A percentile compares a stretch with the other conserved stretches of the same genome.
Evolutionary conservation across 2,113 vertebrate genomes (phyloP).

Genomic region (Rutilus rutilus): DNA sequence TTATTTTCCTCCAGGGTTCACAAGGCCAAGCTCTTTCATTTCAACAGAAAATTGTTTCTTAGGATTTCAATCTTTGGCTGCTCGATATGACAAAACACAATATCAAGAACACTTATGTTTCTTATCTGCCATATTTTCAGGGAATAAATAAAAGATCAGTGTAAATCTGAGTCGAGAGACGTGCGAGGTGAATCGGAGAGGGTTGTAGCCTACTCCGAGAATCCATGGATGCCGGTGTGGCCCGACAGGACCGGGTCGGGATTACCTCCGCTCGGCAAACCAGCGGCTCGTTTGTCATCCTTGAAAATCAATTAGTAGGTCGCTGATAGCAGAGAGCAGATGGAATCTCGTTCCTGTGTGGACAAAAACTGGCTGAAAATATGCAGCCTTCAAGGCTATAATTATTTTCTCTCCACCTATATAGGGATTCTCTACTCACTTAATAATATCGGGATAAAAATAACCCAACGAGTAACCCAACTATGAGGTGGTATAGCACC

Average conservation of each 20-base stretch:
- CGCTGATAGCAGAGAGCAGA: constrained; percentile 67
- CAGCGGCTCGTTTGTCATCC: constrained; percentile 75
- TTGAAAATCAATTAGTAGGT: constrained; percentile 78
- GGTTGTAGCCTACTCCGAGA: constrained; percentile 46
- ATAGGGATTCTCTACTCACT: not conserved
- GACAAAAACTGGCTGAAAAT: constrained; percentile 54
- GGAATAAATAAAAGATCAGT: constrained; percentile 99
- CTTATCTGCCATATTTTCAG: constrained; percentile 97
- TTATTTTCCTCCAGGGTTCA: constrained; percentile 97
- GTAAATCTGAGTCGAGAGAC: constrained; percentile 89
- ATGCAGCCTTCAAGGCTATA: constrained; percentile 39
- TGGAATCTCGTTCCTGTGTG: constrained; percentile 64
- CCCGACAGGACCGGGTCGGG: constrained; percentile 59
- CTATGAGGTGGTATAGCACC: too few species aligned
- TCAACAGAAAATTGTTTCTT: constrained; percentile 99
- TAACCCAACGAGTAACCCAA: too few species aligned
- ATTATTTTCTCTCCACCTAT: constrained; percentile 1
- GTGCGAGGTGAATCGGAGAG: constrained; percentile 74
- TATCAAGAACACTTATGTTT: constrained; percentile 99
- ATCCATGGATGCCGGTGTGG: not conserved
- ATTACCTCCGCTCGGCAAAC: constrained; percentile 72
- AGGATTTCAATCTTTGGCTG: constrained; percentile 99
- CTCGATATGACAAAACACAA: constrained; percentile 98
- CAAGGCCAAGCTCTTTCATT: constrained; percentile 97
- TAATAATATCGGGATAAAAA: too few species aligned